These are phyloP conservation scores for Limanda limanda DNA, from an alignment of 2,113 vertebrate species.

Conservation along the genomic window DNA sequence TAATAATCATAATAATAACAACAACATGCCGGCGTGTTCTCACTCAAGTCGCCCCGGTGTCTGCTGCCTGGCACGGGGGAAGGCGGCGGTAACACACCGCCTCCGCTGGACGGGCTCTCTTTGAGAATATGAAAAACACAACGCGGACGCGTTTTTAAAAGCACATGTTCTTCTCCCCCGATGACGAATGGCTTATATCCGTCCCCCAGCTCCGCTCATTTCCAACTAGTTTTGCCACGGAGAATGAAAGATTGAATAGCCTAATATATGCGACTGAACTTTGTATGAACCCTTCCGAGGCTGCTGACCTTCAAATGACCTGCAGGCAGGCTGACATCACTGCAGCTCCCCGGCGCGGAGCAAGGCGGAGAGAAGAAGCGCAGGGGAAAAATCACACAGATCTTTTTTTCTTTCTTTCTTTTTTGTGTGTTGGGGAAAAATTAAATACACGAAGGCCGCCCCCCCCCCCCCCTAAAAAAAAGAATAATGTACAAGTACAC, in stretches of 20 bases:
- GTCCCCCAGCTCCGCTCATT: constrained; percentile 91
- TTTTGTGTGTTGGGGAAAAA: not conserved
- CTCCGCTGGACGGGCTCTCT: constrained; percentile 27
- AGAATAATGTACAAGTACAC: not conserved
- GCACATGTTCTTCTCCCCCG: constrained; percentile 81
- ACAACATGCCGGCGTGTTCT: constrained; percentile 44
- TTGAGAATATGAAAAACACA: constrained; percentile 29
- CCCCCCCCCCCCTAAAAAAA: not conserved
- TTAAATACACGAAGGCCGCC: not conserved
- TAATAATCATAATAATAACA: not conserved
- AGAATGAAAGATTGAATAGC: constrained; percentile 98
- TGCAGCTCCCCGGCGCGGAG: constrained; percentile 76
- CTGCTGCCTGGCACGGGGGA: constrained; percentile 5
- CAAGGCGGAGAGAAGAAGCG: constrained; percentile 59
- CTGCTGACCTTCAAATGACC: constrained; percentile 99
- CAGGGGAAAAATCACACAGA: constrained; percentile 23
- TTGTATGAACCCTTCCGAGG: constrained; percentile 97
- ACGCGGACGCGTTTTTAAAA: constrained; percentile 61
- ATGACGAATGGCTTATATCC: constrained; percentile 88
- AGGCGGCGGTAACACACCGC: constrained; percentile 4
- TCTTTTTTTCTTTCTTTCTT: not conserved
- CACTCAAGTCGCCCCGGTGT: constrained; percentile 27
- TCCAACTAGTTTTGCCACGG: constrained; percentile 96
- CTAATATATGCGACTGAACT: constrained; percentile 99
- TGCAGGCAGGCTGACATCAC: constrained; percentile 96